These are phyloP conservation scores for Monochamus saltuarius DNA, from an alignment of 1,140 invertebrate genomes.

Conservation along the genomic window DNA sequence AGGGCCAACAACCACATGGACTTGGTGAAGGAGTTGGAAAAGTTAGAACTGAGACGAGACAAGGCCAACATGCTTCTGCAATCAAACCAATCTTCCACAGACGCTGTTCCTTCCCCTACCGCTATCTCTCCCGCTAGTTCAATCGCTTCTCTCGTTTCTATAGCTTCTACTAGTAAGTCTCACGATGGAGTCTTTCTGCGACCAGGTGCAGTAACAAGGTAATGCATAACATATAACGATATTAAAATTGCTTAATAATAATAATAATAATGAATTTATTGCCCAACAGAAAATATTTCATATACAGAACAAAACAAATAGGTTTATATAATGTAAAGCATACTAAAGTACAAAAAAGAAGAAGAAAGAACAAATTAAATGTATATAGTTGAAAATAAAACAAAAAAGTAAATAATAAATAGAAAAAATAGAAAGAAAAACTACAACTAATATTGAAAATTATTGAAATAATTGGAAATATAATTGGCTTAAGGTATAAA, in stretches of 20 bases:
- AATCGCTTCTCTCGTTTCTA: slow-evolving; percentile 48
- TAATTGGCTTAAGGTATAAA: too few relatives aligned
- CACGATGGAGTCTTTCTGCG: slow-evolving; percentile 66
- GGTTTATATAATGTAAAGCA: not conserved
- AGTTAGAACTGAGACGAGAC: slow-evolving; percentile 60
- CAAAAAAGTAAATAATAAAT: too few relatives aligned
- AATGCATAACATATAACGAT: slow-evolving; percentile 2
- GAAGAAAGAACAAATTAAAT: too few relatives aligned
- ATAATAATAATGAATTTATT: too few relatives aligned
- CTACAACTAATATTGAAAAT: too few relatives aligned
- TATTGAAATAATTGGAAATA: not conserved
- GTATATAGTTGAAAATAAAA: too few relatives aligned
- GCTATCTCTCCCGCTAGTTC: slow-evolving; percentile 51
- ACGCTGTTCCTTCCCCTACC: slow-evolving; percentile 36
- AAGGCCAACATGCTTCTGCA: slow-evolving; percentile 56
- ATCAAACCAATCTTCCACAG: slow-evolving; percentile 38
- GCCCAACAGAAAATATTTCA: too few relatives aligned
- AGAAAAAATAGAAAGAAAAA: too few relatives aligned
- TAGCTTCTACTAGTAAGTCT: slow-evolving; percentile 50
- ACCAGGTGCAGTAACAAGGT: slow-evolving; percentile 60
- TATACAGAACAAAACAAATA: not conserved
- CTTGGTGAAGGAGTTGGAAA: slow-evolving; percentile 63
- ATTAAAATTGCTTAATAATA: not conserved
- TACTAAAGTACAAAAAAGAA: not conserved
- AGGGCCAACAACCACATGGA: slow-evolving; percentile 57